A percentile compares a stretch with the other conserved stretches of the same genome.
phyloP scores from a whole-genome alignment of 2,113 vertebrate species.

The Acanthochromis polyacanthus region DNA sequence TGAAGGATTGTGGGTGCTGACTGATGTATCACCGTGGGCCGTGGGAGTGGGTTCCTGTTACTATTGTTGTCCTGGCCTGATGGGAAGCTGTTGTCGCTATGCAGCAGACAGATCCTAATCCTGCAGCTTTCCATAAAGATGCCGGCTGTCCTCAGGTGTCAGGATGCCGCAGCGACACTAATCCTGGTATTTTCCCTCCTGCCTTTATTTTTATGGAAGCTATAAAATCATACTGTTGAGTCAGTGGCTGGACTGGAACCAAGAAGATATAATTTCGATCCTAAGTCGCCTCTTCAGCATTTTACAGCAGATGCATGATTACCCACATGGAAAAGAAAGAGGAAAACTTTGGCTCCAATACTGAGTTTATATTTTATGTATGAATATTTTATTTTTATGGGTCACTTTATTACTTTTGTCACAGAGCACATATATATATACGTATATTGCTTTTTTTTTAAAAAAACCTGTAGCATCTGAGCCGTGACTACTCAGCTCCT shows the following conservation, averaged over 20 bases:
- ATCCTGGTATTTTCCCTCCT: constrained; percentile 53
- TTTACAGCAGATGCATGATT: background rate
- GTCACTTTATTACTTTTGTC: no score
- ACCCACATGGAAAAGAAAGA: no score
- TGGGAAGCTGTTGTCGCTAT: constrained; percentile 41
- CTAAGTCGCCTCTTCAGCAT: background rate
- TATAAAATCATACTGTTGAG: constrained; percentile 25
- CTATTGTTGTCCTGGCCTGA: constrained; percentile 58
- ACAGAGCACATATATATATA: no score
- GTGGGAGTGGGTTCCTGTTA: constrained; percentile 40
- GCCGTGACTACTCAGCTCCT: no score
- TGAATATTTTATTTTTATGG: no score
- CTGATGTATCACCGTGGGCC: constrained; percentile 41
- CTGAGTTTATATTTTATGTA: no score
- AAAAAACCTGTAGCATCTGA: no score
- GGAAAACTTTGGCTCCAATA: no score
- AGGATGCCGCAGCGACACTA: constrained; percentile 10
- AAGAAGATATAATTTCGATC: constrained; percentile 35
- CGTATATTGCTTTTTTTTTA: no score
- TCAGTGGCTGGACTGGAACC: constrained; percentile 11
- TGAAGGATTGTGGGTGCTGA: constrained; percentile 59
- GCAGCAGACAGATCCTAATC: constrained; percentile 58
- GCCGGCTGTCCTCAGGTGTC: constrained; percentile 34
- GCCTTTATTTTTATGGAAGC: constrained; percentile 46
- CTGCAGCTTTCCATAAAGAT: constrained; percentile 26